Evolutionary conservation across 2,113 vertebrate species (phyloP).

Genomic region (Diglossa brunneiventris): DNA sequence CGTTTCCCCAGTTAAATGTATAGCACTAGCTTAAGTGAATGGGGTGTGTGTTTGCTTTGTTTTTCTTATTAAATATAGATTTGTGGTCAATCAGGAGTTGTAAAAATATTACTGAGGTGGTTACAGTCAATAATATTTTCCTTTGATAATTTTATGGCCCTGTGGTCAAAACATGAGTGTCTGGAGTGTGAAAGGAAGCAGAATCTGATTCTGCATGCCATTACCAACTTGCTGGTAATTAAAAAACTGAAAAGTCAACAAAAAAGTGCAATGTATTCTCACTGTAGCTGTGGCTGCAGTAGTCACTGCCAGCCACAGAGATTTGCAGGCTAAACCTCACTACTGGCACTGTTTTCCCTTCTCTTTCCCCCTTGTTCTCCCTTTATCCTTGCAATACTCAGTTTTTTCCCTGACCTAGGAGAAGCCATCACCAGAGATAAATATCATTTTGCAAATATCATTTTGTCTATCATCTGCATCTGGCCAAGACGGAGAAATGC

Average conservation of each 20-base stretch:
- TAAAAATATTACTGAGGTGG: slow-evolving; percentile 62
- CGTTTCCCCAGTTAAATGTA: slow-evolving; percentile 17
- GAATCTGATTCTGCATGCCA: slow-evolving; percentile 49
- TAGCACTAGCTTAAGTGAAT: slow-evolving; percentile 34
- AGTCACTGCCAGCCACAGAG: background rate
- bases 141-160: slow-evolving; percentile 64
- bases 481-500: fast-evolving
- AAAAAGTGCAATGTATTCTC: slow-evolving; percentile 34
- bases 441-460: background rate
- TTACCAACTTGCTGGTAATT: slow-evolving; percentile 57
- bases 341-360: background rate
- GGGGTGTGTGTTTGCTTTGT: slow-evolving; percentile 56
- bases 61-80: slow-evolving; percentile 69
- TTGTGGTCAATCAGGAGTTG: slow-evolving; percentile 63
- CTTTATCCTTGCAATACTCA: background rate
- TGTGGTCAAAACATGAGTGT: slow-evolving; percentile 61
- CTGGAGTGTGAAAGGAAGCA: slow-evolving; percentile 64
- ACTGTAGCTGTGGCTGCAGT: slow-evolving; percentile 6
- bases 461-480: background rate
- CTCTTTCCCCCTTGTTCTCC: background rate
- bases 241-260: slow-evolving; percentile 64
- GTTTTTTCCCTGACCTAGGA: background rate
- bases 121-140: slow-evolving; percentile 63
- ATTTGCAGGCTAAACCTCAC: background rate
- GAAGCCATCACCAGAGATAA: background rate